These are phyloP conservation scores for Lepisosteus oculatus DNA, from an alignment of 2,113 vertebrate species.

Conservation along the genomic window DNA sequence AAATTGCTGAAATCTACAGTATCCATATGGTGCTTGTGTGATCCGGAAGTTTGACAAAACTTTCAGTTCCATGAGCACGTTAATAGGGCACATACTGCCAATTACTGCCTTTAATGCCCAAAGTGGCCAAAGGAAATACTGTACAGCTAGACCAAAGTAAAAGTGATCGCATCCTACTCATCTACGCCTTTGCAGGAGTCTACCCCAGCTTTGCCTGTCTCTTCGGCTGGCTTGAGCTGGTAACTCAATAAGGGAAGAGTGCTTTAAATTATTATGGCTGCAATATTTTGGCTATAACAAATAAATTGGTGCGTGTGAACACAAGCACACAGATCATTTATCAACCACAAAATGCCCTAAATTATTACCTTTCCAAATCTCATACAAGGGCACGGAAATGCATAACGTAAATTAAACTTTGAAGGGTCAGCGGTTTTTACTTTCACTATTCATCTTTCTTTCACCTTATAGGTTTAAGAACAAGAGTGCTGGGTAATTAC, in stretches of 20 bases:
- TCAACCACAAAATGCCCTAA: constrained; percentile 95
- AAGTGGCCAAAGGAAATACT: constrained; percentile 58
- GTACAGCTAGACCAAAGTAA: constrained; percentile 52
- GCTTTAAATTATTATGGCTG: constrained; percentile 77
- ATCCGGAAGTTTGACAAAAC: constrained; percentile 47
- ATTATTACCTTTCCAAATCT: constrained; percentile 97
- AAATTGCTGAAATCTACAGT: constrained; percentile 73
- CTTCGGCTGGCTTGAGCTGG: constrained; percentile 57
- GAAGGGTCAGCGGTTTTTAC: constrained; percentile 97
- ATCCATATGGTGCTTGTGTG: constrained; percentile 23
- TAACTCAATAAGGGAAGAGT: constrained; percentile 80
- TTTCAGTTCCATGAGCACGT: constrained; percentile 14
- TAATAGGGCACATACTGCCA: too few relatives aligned
- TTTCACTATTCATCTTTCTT: constrained; percentile 96
- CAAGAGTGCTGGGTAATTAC: constrained; percentile 97
- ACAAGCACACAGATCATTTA: constrained; percentile 97
- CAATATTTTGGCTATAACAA: constrained; percentile 86
- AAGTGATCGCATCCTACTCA: constrained; percentile 62
- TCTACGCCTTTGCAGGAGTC: not conserved
- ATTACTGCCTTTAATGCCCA: constrained; percentile 65
- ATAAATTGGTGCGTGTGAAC: constrained; percentile 87
- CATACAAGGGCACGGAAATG: constrained; percentile 87
- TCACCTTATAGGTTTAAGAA: constrained; percentile 88
- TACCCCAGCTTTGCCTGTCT: constrained; percentile 30
- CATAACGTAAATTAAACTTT: constrained; percentile 97